These are phyloP conservation scores for Ancistrus triradiatus DNA, from an alignment of 2,113 vertebrate genomes.

Conservation along the genomic window DNA sequence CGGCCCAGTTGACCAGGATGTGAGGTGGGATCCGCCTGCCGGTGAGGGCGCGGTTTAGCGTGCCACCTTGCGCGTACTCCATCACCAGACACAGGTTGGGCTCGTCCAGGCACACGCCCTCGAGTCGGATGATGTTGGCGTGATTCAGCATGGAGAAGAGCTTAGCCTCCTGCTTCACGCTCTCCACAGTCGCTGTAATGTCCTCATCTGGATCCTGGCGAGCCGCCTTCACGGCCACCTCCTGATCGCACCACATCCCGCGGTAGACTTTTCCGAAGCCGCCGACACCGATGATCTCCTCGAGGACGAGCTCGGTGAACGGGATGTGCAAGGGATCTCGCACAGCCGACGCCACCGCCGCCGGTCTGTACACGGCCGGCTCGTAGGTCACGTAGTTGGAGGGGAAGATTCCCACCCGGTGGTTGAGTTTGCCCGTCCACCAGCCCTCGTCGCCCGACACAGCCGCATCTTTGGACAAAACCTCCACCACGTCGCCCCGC, in stretches of 20 bases:
- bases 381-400: slow-evolving; percentile 81
- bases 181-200: slow-evolving; percentile 82
- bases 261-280: slow-evolving; percentile 93
- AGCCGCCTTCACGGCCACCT: slow-evolving; percentile 91
- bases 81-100: slow-evolving; percentile 92
- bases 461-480: slow-evolving; percentile 80
- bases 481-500: slow-evolving; percentile 80
- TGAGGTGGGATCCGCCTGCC: slow-evolving; percentile 85
- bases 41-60: slow-evolving; percentile 82
- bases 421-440: slow-evolving; percentile 85
- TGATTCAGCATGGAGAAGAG: slow-evolving; percentile 89
- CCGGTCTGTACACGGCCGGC: slow-evolving; percentile 60
- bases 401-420: slow-evolving; percentile 82
- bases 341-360: slow-evolving; percentile 35
- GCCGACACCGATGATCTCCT: slow-evolving; percentile 91
- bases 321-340: slow-evolving; percentile 72
- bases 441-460: slow-evolving; percentile 85
- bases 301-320: slow-evolving; percentile 79
- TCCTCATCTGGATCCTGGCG: slow-evolving; percentile 90
- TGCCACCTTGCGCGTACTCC: slow-evolving; percentile 89
- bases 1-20: slow-evolving; percentile 91
- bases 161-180: slow-evolving; percentile 85
- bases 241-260: slow-evolving; percentile 83
- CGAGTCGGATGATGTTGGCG: slow-evolving; percentile 86
- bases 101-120: slow-evolving; percentile 84